Evolutionary conservation across 2,113 vertebrate species (phyloP).

Genomic region (Cochlearius cochlearius): DNA sequence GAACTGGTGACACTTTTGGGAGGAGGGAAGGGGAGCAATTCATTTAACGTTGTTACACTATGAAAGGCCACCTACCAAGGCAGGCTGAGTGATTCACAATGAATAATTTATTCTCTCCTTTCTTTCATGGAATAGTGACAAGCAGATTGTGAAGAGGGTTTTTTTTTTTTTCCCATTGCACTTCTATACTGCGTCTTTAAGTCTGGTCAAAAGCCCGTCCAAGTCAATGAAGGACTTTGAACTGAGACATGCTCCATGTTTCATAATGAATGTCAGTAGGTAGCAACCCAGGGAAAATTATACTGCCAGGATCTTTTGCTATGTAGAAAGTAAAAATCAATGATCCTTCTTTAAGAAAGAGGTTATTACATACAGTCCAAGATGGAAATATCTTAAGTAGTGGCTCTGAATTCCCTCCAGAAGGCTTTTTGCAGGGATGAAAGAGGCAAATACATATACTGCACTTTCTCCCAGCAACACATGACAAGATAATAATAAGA

Average conservation of each 20-base stretch:
- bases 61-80: background rate
- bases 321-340: background rate
- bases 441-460: background rate
- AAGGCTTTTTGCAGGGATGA: background rate
- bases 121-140: background rate
- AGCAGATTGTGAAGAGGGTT: background rate
- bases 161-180: background rate
- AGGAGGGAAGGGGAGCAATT: background rate
- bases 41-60: background rate
- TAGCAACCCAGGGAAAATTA: background rate
- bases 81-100: slow-evolving; percentile 9
- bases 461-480: background rate
- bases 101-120: slow-evolving; percentile 39
- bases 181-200: background rate
- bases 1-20: background rate
- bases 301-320: background rate
- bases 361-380: background rate
- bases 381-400: background rate
- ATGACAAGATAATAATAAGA: background rate
- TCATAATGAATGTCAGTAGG: background rate
- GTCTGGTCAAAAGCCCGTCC: background rate
- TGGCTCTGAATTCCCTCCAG: background rate
- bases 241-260: background rate
- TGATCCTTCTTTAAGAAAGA: background rate
- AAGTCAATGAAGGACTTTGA: background rate